phyloP scores from a whole-genome alignment of 2,888 invertebrate species.

The Octonoba sinensis region DNA sequence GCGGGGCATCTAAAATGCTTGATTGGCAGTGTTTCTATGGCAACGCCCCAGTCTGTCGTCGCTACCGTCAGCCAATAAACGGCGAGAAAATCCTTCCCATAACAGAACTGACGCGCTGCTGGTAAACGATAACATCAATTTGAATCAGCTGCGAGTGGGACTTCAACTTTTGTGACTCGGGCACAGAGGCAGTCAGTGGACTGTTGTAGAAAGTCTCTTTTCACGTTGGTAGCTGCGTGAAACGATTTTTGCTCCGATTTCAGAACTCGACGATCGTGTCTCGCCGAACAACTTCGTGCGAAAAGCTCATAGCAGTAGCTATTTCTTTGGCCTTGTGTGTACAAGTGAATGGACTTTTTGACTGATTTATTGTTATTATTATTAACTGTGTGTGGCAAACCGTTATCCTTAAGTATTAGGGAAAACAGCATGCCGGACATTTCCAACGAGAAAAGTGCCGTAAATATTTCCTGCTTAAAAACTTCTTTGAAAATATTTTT shows the following conservation, averaged over 20 bases:
- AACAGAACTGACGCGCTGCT: constrained; percentile 60
- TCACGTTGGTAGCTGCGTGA: constrained; percentile 19
- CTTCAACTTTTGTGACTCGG: constrained; percentile 32
- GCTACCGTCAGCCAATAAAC: constrained; percentile 61
- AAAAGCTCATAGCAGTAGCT: too few species aligned
- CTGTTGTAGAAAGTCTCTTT: too few species aligned
- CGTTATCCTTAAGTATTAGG: too few species aligned
- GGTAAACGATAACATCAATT: constrained; percentile 63
- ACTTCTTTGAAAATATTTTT: too few species aligned
- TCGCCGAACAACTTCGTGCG: constrained; percentile 29
- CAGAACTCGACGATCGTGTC: constrained; percentile 5
- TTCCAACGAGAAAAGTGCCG: too few species aligned
- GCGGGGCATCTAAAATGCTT: constrained; percentile 35
- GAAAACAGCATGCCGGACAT: too few species aligned
- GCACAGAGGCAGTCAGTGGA: constrained; percentile 14
- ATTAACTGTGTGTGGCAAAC: too few species aligned
- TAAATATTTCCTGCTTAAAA: too few species aligned
- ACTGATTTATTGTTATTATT: too few species aligned
- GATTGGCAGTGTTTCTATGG: constrained; percentile 63
- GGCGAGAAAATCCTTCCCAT: constrained; percentile 57
- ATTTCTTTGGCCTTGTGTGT: too few species aligned
- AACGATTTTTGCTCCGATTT: constrained; percentile 16
- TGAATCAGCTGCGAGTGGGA: constrained; percentile 60
- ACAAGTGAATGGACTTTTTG: too few species aligned
- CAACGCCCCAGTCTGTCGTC: constrained; percentile 53